Base-by-base conservation (phyloP, 2,888 invertebrate species). In the Melipona beecheii region DNA sequence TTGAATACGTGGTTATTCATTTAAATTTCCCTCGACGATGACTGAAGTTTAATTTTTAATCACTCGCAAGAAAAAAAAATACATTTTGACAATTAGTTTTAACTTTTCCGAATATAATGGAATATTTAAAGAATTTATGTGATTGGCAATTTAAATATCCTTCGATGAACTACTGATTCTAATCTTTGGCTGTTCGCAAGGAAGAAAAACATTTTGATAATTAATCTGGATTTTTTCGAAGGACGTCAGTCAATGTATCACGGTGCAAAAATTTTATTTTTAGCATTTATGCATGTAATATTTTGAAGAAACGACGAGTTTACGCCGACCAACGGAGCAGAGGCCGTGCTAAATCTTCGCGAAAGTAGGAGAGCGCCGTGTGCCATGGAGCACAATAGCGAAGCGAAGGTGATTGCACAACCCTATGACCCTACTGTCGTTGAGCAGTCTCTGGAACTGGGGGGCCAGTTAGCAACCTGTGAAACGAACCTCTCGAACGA, bases 381-480 rank as follows among this genome's bases (percentile, higher is more conserved):
- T 81, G 62, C 76, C 79, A 64, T 58, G 54, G 82, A 81, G 76
- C 64, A 85, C 87, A 89, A 87, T 89, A 60, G 85, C 85, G 62
- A 82, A 82, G 49, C 60, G 78, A 27, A 50, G 52, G 72, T 0
- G 43, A 43, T 89, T 89, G 81, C 85, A 72, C 79, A 89, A 87
- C 64, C 73, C 65, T 75, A 75, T 19, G 82, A 78, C 69, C 69
- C 83, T 62, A 87, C 87, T 87, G 85, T 89, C 88, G 85, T 71
- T 86, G 88, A 78, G 87, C 88, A 89, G 74, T 87, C 85, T 85
- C 87, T 84, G 89, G 89, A 89, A 89, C 89, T 78, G 27, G 75
- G 27, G 27, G 78, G 78, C 70, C n/a, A 49, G 78, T 75, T 75
- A 43, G 77, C 71, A 71, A 43, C 52, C 68, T 24, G 70, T 62